These are phyloP conservation scores for Labeo calbasu DNA, from an alignment of 2,797 vertebrate genomes.

Conservation along the genomic window DNA sequence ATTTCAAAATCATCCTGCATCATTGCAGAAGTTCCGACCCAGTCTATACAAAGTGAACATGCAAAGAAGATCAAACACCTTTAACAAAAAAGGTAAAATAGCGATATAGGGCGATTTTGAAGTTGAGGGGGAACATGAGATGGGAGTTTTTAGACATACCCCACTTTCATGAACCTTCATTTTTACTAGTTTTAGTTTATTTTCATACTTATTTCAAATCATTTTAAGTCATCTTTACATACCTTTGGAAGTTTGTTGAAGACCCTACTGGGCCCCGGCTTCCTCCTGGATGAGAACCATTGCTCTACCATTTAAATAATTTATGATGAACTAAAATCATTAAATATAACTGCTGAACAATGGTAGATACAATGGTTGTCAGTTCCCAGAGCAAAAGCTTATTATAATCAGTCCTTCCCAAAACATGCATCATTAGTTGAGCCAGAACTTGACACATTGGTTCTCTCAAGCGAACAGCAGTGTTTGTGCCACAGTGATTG, in stretches of 20 bases:
- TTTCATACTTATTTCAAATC: neutral
- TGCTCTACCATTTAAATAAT: neutral
- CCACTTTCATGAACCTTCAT: too few relatives aligned
- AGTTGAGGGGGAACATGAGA: too few relatives aligned
- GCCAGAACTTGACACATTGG: neutral
- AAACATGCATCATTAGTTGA: neutral
- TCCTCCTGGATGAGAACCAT: neutral
- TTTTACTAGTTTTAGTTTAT: too few relatives aligned
- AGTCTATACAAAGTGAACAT: too few relatives aligned
- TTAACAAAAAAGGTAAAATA: too few relatives aligned
- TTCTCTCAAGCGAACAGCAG: neutral
- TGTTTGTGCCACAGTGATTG: neutral
- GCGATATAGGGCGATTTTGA: too few relatives aligned
- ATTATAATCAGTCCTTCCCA: neutral
- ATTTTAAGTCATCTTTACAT: neutral
- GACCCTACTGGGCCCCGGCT: neutral
- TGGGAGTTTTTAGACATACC: too few relatives aligned
- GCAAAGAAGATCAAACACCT: too few relatives aligned
- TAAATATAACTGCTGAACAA: neutral
- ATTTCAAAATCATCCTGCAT: too few relatives aligned
- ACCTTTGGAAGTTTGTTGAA: neutral
- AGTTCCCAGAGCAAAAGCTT: neutral
- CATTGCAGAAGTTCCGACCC: too few relatives aligned
- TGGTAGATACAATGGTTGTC: neutral
- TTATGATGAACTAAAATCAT: neutral